Evolutionary conservation across 2,113 vertebrate genomes (phyloP), one percentile per base, ranked within the genome.

Genomic region (Sorex fumeus): DNA sequence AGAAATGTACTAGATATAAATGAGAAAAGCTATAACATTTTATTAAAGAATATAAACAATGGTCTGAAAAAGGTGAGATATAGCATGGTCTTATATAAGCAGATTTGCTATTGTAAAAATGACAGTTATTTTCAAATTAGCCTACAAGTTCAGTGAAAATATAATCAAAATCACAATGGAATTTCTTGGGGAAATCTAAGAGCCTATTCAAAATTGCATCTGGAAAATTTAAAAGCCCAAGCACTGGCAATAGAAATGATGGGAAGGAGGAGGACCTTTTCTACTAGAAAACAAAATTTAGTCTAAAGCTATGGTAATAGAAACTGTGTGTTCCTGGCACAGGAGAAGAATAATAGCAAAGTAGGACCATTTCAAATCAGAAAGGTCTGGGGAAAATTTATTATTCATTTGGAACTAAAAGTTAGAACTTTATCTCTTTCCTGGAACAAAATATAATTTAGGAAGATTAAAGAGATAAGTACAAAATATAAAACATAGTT

Each of bases 1-100:
- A 86, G 69, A 88, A 89, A 93, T 75, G 90, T 78, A 62, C 71
- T 60, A 78, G 53, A n/a, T 32, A 28, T 86, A 47, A 53, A 75
- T 40, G 76, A 89, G 91, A 76, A 88, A 91, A 89, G 75, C 27
- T 11, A 71, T 81, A 92, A 82, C 74, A 30, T 90, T 90, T 94
- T 94, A 86, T 95, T 93, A 92, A 95, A 66, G 53, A 78, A 47
- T 25, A 27, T 84, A 71, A 81, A 89, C 70, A 75, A 93, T 88
- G 70, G 67, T 50, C 78, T 45, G 74, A 82, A 84, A 93, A 79
- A 40, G 13, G 18, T 83, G 30, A 50, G 30, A 19, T 2, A 36
- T 34, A 16, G 34, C 21, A 9, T 30, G 27, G 40, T 76, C 60
- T 78, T 50, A 4, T 9, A 50, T 6, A 64, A 80, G 67, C 77